A percentile compares a stretch with the other conserved stretches of the same genome.
Conservation (phyloP, 2,888 invertebrate species). For the Oeneis ivallda region DNA sequence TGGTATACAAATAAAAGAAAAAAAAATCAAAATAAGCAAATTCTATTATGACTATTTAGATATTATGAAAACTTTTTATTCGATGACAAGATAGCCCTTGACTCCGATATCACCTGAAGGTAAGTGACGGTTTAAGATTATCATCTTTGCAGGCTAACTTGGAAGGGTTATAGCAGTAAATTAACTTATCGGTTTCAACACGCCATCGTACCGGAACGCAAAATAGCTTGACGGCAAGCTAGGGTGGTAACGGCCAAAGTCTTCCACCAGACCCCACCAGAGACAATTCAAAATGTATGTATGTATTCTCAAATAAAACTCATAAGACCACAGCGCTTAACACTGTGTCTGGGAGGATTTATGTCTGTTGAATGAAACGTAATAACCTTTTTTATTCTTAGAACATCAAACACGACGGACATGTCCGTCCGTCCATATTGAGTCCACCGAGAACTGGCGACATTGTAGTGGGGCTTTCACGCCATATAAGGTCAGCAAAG, state of each 20-base stretch:
- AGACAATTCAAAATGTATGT: not conserved
- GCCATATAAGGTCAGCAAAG: slow-evolving; percentile 69
- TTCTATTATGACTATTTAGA: no score
- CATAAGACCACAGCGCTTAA: not conserved
- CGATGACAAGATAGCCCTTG: slow-evolving; percentile 13
- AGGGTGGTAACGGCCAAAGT: no score
- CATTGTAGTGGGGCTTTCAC: slow-evolving; percentile 78
- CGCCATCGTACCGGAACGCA: no score
- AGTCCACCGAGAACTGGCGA: slow-evolving; percentile 64
- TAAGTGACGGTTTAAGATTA: no score
- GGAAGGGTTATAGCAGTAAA: no score
- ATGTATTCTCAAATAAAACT: no score
- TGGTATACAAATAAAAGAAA: no score
- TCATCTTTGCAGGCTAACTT: no score
- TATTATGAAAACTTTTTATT: slow-evolving; percentile 28
- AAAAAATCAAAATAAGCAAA: no score
- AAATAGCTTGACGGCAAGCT: no score
- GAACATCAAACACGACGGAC: slow-evolving; percentile 53
- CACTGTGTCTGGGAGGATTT: not conserved
- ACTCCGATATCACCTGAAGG: no score
- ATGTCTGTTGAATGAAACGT: not conserved
- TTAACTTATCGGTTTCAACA: no score
- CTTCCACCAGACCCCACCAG: not conserved
- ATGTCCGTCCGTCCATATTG: slow-evolving; percentile 61
- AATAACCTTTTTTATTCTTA: slow-evolving; percentile 42